Conservation (phyloP, 1,140 invertebrate species). For the Oryctes rhinoceros region DNA sequence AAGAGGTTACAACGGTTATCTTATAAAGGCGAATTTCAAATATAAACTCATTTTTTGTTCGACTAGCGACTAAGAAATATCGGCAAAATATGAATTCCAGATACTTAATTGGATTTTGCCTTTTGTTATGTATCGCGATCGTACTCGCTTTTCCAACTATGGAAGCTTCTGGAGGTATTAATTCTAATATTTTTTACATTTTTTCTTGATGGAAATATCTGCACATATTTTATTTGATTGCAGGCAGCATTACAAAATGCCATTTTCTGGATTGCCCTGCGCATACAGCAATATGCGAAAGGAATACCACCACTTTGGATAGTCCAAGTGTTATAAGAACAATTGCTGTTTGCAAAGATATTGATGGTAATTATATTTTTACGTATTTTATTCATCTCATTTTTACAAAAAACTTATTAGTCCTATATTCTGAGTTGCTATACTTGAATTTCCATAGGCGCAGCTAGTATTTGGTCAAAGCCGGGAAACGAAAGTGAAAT, state of each 20-base stretch:
- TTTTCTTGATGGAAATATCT: background rate
- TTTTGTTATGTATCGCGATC: background rate
- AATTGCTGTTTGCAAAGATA: background rate
- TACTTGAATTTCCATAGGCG: background rate
- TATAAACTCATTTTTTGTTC: background rate
- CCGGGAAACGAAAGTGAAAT: no score
- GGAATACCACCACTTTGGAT: constrained; percentile 11
- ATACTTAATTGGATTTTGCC: background rate
- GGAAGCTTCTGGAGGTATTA: background rate
- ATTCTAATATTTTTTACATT: background rate
- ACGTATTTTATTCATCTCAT: constrained; percentile 20
- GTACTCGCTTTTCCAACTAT: background rate
- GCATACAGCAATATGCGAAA: background rate
- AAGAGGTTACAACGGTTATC: constrained; percentile 19
- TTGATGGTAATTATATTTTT: background rate
- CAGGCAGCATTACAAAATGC: constrained; percentile 2
- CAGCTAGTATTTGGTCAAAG: no score
- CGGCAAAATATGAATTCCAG: background rate
- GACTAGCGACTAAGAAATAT: background rate
- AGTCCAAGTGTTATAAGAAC: constrained; percentile 4
- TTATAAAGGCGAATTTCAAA: background rate
- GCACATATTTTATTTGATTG: background rate
- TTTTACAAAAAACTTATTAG: background rate
- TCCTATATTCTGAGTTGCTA: background rate
- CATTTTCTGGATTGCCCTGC: constrained; percentile 12